Base-by-base conservation (phyloP, 1,140 invertebrate species). In the Trissolcus basalis region DNA sequence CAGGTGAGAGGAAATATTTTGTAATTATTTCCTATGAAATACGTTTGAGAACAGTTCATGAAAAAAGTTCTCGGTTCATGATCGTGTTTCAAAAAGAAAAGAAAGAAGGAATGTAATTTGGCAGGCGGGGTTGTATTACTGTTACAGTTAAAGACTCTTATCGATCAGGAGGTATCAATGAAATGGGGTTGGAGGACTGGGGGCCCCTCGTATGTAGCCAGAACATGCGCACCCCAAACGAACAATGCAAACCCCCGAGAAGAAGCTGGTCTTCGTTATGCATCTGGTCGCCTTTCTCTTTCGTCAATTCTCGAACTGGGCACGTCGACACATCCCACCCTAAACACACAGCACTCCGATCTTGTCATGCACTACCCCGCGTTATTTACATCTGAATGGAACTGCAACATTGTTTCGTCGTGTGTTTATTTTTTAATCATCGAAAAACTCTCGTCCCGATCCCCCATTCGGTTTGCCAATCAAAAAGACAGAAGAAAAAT, bases 151-250 rank as follows among this genome's bases (percentile, higher is more conserved):
- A 63, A 75, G 54, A 72, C 74, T 67, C 80, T 83, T 86, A 86
- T 85, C 84, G 85, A 87, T 86, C 83, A 86, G 75, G 61, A 76
- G 64, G 78, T 79, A 85, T 86, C 82, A 81, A 79, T 82, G 67
- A 79, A 72, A 75, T 68, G 71, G 80, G 70, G 81, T 73, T 82
- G 83, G 74, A 60, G 77, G 74, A 75, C 50, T 65, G 67, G 68
- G 77, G 67, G 49, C 78, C 81, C 81, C 81, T 79, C 79, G 79
- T 81, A 19, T 13, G 13, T 15, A 45, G 43, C 13, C 7, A 8
- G 7, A 2, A 14, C 58, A 79, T 78, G 64, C 83, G 81, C 19
- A 77, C 81, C 78, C 76, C n/a, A 39, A 67, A 56, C 67, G 78
- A 82, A 85, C 85, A 85, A 85, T 85, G 75, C 79, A 67, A 27